Percentiles rank a stretch among this genome's conserved stretches.
Evolutionary conservation across 2,888 invertebrate species (phyloP).

Genomic region (Heteropelma amictum): DNA sequence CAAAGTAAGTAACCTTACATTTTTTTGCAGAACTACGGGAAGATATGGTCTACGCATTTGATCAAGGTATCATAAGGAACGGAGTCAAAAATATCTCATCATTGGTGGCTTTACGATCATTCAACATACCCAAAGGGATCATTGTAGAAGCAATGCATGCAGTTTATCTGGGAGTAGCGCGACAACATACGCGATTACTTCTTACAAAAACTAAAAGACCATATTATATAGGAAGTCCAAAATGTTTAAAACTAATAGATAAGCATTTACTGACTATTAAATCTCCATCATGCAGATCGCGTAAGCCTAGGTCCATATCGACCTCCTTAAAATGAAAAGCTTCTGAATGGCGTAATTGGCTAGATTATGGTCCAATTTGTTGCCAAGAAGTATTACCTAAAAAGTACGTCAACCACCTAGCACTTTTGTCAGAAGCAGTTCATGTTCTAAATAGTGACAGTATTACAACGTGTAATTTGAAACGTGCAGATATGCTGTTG

Average conservation of each 20-base stretch:
- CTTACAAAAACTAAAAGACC: neutral
- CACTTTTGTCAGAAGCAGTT: slow-evolving; percentile 2
- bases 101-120: neutral
- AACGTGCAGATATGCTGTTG: too few species aligned
- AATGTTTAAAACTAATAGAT: neutral
- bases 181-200: slow-evolving; percentile 18
- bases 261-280: neutral
- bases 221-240: slow-evolving; percentile 29
- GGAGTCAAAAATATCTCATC: slow-evolving; percentile 7
- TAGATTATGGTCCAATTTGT: slow-evolving; percentile 11
- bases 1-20: too few species aligned
- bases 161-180: neutral
- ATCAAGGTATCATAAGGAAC: neutral
- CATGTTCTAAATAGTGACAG: slow-evolving; percentile 13
- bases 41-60: slow-evolving; percentile 8
- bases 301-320: neutral
- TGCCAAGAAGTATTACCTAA: neutral
- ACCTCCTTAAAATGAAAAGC: slow-evolving; percentile 10
- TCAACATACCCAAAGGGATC: slow-evolving; percentile 11
- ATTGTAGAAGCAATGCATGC: slow-evolving; percentile 40
- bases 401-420: slow-evolving; percentile 16
- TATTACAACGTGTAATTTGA: too few species aligned
- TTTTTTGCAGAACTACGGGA: slow-evolving; percentile 1
- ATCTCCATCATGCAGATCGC: slow-evolving; percentile 1
- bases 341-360: slow-evolving; percentile 37